Conservation (phyloP, 2,888 invertebrate species). For the Himalopsyche japonica region DNA sequence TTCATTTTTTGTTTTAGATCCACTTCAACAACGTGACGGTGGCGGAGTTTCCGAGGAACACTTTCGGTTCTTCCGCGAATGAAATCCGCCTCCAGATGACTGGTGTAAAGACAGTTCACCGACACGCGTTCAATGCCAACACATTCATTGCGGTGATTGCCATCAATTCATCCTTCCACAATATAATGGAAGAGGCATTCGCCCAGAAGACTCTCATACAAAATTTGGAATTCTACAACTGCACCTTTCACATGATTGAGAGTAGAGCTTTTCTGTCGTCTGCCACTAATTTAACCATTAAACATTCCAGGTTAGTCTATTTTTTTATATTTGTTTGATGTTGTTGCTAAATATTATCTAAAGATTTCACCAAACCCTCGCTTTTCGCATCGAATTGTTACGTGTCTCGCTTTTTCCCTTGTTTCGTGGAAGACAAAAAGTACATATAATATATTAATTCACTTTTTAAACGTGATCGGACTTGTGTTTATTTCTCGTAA, state of each 20-base stretch:
- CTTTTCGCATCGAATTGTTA: no score
- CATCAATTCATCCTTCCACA: slow-evolving; percentile 63
- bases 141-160: slow-evolving; percentile 66
- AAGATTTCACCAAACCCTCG: no score
- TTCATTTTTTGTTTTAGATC: slow-evolving; percentile 12
- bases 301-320: slow-evolving; percentile 62
- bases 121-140: slow-evolving; percentile 69
- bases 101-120: slow-evolving; percentile 60
- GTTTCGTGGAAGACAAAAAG: no score
- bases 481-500: no score
- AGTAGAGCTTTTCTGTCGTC: slow-evolving; percentile 66
- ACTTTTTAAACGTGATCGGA: no score
- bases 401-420: no score
- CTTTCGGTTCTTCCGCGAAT: slow-evolving; percentile 68
- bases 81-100: slow-evolving; percentile 60
- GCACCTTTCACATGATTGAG: slow-evolving; percentile 60
- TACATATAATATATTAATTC: no score
- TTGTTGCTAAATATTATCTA: no score
- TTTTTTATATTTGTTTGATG: no score
- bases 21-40: slow-evolving; percentile 21
- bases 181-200: slow-evolving; percentile 67
- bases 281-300: slow-evolving; percentile 66
- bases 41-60: slow-evolving; percentile 61
- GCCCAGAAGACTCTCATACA: slow-evolving; percentile 64
- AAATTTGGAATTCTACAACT: slow-evolving; percentile 63